Evolutionary conservation across 2,113 vertebrate species (phyloP).

Genomic region (Anoplopoma fimbria): DNA sequence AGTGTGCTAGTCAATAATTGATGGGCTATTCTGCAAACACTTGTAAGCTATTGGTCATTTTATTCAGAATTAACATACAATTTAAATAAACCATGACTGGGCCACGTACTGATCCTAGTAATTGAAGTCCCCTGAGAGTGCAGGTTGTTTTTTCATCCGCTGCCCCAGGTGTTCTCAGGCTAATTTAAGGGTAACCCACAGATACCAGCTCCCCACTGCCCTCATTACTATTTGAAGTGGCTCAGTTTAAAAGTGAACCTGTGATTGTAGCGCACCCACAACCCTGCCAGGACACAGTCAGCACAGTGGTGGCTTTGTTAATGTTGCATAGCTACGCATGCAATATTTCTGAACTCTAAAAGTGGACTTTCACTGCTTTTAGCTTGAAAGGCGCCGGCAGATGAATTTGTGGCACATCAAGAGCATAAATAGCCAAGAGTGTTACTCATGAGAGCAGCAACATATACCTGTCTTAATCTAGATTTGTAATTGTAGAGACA

Average conservation of each 20-base stretch:
- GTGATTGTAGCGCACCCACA: background rate
- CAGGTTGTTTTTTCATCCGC: constrained; percentile 12
- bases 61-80: background rate
- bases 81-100: constrained; percentile 7
- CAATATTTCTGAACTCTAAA: background rate
- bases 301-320: constrained; percentile 29
- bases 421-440: background rate
- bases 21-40: background rate
- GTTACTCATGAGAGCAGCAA: background rate
- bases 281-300: constrained; percentile 21
- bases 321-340: constrained; percentile 15
- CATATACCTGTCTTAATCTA: background rate
- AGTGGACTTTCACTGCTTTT: background rate
- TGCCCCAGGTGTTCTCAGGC: constrained; percentile 37
- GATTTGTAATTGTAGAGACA: background rate
- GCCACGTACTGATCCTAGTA: background rate
- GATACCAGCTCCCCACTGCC: constrained; percentile 26
- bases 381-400: background rate
- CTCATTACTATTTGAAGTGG: constrained; percentile 1
- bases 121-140: constrained; percentile 22
- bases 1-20: background rate
- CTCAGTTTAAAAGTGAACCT: constrained; percentile 21
- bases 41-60: background rate
- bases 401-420: background rate
- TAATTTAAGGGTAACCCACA: constrained; percentile 40